These are phyloP conservation scores for Diceros bicornis DNA, from an alignment of 2,797 vertebrate genomes.

Conservation along the genomic window DNA sequence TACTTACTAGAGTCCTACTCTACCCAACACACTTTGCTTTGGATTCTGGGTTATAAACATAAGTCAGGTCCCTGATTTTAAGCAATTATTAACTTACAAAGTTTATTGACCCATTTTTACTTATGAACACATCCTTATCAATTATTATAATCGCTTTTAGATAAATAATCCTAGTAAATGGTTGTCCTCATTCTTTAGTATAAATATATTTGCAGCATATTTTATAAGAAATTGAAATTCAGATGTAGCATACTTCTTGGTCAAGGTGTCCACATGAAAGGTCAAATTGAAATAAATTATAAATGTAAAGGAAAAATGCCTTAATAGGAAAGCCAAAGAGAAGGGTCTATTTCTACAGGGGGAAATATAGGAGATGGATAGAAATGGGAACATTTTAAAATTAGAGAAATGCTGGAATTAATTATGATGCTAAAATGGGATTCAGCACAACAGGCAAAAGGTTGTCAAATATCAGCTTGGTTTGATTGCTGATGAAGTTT, in stretches of 20 bases:
- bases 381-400: neutral
- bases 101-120: neutral
- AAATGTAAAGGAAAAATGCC: constrained; percentile 13
- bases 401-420: neutral
- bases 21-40: neutral
- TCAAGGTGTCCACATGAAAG: neutral
- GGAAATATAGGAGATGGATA: neutral
- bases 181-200: neutral
- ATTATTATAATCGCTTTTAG: neutral
- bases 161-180: constrained; percentile 24
- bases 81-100: neutral
- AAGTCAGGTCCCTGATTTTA: neutral
- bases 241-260: neutral
- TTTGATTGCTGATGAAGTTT: neutral
- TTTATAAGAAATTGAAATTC: constrained; percentile 43
- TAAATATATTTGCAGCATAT: neutral
- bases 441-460: neutral
- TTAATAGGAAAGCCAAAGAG: neutral
- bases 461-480: neutral
- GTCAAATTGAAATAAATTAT: neutral
- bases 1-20: neutral
- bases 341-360: neutral
- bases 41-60: neutral
- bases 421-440: neutral
- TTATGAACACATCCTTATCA: neutral